Percentiles rank a stretch among this genome's conserved stretches.
phyloP scores from a whole-genome alignment of 2,797 vertebrate genomes.

The Dipus sagitta region DNA sequence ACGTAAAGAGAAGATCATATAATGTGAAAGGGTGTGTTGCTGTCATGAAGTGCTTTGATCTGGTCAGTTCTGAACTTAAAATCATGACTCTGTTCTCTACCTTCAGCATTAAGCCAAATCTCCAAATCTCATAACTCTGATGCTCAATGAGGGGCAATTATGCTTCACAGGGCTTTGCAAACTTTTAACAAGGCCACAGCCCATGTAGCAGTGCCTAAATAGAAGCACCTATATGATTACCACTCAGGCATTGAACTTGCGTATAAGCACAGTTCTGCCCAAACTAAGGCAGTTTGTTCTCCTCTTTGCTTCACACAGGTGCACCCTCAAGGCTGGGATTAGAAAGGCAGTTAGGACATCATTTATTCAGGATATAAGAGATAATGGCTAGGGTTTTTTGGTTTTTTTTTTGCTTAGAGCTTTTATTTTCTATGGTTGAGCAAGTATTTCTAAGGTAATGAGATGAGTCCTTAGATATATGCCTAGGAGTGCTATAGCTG shows the following conservation, averaged over 20 bases:
- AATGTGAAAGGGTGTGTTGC: neutral
- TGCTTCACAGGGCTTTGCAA: neutral
- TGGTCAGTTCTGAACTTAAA: constrained; percentile 10
- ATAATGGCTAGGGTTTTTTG: neutral
- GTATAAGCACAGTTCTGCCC: neutral
- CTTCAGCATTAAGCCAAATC: neutral
- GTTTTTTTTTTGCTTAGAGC: too few species aligned
- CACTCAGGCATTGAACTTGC: neutral
- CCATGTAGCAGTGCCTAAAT: neutral
- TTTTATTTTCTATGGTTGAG: neutral
- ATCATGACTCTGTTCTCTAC: neutral
- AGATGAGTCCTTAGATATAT: too few species aligned
- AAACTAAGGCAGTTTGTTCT: neutral
- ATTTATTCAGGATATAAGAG: neutral
- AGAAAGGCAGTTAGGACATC: neutral
- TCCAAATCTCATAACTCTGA: neutral
- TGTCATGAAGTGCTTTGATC: neutral
- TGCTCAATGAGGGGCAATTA: neutral
- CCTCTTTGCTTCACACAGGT: neutral
- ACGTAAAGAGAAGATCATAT: neutral
- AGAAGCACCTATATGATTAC: neutral
- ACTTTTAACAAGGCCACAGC: neutral
- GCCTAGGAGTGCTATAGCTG: too few species aligned
- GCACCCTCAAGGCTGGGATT: neutral
- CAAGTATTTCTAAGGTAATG: too few species aligned